Evolutionary conservation across 2,888 invertebrate species (phyloP).

Genomic region (Galerucella nymphaeae): DNA sequence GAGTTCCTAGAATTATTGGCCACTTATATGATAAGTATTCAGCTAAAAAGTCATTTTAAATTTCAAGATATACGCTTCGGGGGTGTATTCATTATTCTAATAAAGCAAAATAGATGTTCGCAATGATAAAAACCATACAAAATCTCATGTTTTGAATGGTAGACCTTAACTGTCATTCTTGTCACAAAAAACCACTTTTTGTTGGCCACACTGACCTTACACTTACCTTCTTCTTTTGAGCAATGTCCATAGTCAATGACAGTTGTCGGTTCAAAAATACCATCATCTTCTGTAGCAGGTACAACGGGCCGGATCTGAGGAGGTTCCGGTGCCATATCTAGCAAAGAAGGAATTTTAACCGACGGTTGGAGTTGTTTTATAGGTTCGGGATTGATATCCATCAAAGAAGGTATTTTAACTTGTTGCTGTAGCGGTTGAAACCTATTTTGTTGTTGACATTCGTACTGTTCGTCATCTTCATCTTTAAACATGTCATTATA

Average conservation of each 20-base stretch:
- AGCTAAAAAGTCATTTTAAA: too few relatives aligned
- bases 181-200: too few relatives aligned
- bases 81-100: too few relatives aligned
- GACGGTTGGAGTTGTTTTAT: slow-evolving; percentile 8
- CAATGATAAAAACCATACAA: too few relatives aligned
- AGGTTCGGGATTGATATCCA: neutral
- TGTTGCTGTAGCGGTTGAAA: slow-evolving; percentile 1
- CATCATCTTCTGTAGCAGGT: slow-evolving; percentile 44
- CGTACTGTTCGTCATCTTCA: slow-evolving; percentile 45
- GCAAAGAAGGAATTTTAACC: slow-evolving; percentile 30
- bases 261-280: slow-evolving; percentile 70
- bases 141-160: too few relatives aligned
- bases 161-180: too few relatives aligned
- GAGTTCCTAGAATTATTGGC: too few relatives aligned
- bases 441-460: neutral
- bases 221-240: slow-evolving; percentile 67
- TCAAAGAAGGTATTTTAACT: slow-evolving; percentile 9
- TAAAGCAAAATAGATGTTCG: too few relatives aligned
- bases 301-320: slow-evolving; percentile 18
- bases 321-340: slow-evolving; percentile 34
- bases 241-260: slow-evolving; percentile 80
- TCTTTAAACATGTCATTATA: slow-evolving; percentile 51
- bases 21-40: too few relatives aligned
- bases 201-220: too few relatives aligned
- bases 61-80: too few relatives aligned